Base-by-base conservation (phyloP, 2,888 invertebrate species). In the Acanthoscelides obtectus region DNA sequence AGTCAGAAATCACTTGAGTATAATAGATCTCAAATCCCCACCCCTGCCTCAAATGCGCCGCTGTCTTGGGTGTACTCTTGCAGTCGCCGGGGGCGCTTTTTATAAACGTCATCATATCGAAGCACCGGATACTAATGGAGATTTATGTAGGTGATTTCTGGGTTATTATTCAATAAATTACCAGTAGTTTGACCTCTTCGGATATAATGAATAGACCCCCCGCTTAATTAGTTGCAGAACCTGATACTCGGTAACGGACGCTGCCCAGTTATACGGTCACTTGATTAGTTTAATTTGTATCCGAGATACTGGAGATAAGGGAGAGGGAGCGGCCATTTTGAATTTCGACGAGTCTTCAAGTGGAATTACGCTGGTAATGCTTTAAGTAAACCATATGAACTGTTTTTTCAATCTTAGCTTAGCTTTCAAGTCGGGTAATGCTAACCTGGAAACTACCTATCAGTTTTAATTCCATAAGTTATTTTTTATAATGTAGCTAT, bases 81-180 rank as follows among this genome's bases (percentile, higher is more conserved):
- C 77, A 79, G 83, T 81, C 82, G 83, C 82, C 82, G 76, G 69
- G 71, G 74, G 74, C 76, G 75, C 78, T 82, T 82, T 83, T 81
- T 82, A 81, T 45, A 45, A 80, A 78, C 77, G 78, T 74, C 81
- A 78, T 80, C 81, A 81, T 82, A 81, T 82, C 79, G 82, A 80
- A 81, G 81, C 81, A 80, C 80, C 79, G 80, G 78, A 80, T 77
- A 77, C 81, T 85, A 85, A 85, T 84, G 81, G 84, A 84, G 85
- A 85, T 85, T 84, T 84, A 85, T 83, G 82, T 81, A 82, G 83
- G 83, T 82, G 84, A 84, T 85, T 84, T 83, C 82, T 82, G 80
- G 80, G 84, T 85, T 84, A 85, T 85, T 85, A 84, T 84, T 84
- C 85, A 83, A 84, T 84, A 83, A 84, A 84, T 84, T 84, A 84